Evolutionary conservation across 2,888 invertebrate species (phyloP), one percentile per base, ranked within the genome.

Genomic region (Drosophila barbarae): DNA sequence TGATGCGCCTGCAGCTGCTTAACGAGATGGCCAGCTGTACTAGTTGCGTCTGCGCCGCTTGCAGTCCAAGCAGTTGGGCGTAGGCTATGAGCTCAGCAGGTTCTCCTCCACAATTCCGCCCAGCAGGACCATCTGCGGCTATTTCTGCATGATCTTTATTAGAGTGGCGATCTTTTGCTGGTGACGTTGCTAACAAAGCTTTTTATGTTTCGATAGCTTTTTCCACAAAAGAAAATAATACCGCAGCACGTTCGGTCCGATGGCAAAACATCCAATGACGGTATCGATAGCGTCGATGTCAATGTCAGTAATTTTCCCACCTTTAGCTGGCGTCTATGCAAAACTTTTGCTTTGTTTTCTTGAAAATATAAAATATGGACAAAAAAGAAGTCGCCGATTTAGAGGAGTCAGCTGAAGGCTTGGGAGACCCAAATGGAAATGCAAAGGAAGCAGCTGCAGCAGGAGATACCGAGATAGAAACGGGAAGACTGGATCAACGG

Each of bases 31-130:
- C 91, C 91, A 9, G 93, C 94, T 93, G 92, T 64, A 95, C 94
- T 51, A 96, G 89, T 76, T 92, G 92, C 56, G 93, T 92, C 84
- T 93, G 92, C 0, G 93, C 93, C 21, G 91, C 90, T 76, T 93
- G 92, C 49, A 96, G 86, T 84, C 92, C 92, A 0, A 93, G 92
- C 84, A 95, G 90, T 81, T 91, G 89, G 59, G 94, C 93, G 76
- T 92, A 94, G 74, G 92, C 90, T 26, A 93, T 80, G 30, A 96
- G 89, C 77, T 95, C 94, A 96, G 77, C 30, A 95, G 88, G 60
- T 90, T 91, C 47, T 93, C 92, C 79, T 96, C 93, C 53, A 94
- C 91, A 66, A 95, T 92, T n/a, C 93, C 95, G 92, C 95, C 94
- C 88, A 96, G 87, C 21, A 96, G 89, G 72, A 94, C 87, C 79